Conservation (phyloP, 2,113 vertebrate genomes). For the Halcyon malimbica region DNA sequence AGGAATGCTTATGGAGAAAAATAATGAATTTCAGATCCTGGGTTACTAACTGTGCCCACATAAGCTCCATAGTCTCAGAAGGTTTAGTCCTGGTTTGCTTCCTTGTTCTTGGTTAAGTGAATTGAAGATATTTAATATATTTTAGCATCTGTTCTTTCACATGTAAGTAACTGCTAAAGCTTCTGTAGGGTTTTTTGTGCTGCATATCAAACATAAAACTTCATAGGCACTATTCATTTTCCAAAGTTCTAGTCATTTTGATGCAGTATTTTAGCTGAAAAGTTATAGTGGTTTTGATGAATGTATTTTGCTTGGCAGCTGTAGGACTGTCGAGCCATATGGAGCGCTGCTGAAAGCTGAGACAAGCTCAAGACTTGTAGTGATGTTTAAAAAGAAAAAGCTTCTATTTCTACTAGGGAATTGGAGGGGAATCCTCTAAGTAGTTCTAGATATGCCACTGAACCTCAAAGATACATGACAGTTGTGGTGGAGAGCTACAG, state of each 20-base stretch:
- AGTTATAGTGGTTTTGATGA: not conserved
- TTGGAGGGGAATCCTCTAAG: not conserved
- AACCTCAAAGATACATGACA: not conserved
- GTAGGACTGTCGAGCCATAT: not conserved
- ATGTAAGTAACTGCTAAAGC: not conserved
- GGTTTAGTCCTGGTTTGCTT: not conserved
- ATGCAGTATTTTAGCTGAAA: not conserved
- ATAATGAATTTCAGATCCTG: not conserved
- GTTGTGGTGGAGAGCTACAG: not conserved
- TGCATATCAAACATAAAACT: not conserved
- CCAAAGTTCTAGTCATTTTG: not conserved
- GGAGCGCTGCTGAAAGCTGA: conserved; percentile 33
- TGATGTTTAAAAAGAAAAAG: not conserved
- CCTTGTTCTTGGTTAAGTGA: not conserved
- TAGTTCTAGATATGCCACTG: not conserved
- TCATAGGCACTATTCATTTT: not conserved
- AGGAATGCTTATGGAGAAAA: not conserved
- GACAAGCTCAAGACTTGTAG: not conserved
- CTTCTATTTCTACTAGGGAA: not conserved
- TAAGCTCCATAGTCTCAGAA: not conserved
- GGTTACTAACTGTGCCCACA: not conserved
- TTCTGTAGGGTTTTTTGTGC: not conserved
- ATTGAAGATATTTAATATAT: not conserved
- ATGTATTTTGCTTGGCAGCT: not conserved
- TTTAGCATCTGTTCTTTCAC: not conserved